Conservation (phyloP, 2,797 vertebrate genomes). For the Hipposideros larvatus region DNA sequence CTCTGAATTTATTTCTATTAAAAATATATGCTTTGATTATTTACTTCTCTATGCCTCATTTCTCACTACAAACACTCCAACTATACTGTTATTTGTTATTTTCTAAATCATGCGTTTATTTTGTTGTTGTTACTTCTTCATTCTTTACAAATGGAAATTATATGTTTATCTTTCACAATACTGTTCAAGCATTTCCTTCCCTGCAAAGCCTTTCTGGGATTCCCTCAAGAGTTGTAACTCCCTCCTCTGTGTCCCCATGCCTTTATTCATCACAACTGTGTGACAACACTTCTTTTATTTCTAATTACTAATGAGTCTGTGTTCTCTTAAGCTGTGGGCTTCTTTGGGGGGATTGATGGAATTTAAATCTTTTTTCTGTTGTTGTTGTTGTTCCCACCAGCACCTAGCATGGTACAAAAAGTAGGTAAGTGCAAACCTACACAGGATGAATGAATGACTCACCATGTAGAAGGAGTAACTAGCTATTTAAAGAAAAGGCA, state of each 20-base stretch:
- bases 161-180: background rate
- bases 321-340: background rate
- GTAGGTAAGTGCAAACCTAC: background rate
- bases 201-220: background rate
- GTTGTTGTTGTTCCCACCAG: background rate
- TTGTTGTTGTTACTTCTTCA: background rate
- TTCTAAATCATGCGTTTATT: background rate
- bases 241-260: background rate
- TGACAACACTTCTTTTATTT: background rate
- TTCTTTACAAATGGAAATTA: background rate
- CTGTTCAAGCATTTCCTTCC: background rate
- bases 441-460: background rate
- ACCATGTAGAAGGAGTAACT: background rate
- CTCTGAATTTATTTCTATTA: conserved; percentile 10
- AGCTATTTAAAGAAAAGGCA: background rate
- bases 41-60: background rate
- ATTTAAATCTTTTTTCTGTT: background rate
- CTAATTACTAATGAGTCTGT: background rate
- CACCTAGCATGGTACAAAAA: background rate
- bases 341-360: background rate
- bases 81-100: background rate
- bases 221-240: too few species aligned
- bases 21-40: background rate
- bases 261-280: background rate
- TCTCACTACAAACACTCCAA: background rate